Evolutionary conservation across 1,140 invertebrate genomes (phyloP).

Genomic region (Belonocnema kinseyi): DNA sequence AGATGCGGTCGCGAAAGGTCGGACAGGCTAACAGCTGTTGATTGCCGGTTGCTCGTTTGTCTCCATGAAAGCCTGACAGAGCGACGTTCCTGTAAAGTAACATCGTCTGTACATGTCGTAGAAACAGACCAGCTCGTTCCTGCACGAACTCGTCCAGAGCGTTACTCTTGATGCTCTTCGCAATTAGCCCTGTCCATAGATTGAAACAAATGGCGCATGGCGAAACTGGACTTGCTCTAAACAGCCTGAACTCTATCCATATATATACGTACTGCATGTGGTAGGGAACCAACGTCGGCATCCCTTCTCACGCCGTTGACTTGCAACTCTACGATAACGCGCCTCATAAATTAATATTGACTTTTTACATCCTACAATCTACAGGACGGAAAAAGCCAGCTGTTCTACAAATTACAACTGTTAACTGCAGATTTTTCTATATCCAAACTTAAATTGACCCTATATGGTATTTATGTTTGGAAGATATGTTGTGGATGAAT

Average conservation of each 20-base stretch:
- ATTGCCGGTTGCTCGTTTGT: conserved; percentile 76
- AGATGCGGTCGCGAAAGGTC: conserved; percentile 73
- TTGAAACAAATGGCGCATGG: conserved; percentile 69
- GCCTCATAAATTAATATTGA: conserved; percentile 26
- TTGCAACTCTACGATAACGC: conserved; percentile 39
- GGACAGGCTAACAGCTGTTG: conserved; percentile 74
- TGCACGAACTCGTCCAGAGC: conserved; percentile 30
- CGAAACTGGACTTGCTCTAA: conserved; percentile 40
- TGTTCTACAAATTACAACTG: not conserved
- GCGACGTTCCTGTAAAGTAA: conserved; percentile 67
- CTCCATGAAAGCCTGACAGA: conserved; percentile 74
- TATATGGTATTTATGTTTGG: too few relatives aligned
- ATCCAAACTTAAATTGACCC: not conserved
- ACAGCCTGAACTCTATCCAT: conserved; percentile 12
- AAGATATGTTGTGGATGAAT: too few relatives aligned
- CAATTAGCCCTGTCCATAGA: conserved; percentile 71
- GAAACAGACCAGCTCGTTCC: conserved; percentile 36
- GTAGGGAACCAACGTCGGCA: conserved; percentile 54
- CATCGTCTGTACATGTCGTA: conserved; percentile 58
- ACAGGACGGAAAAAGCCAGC: not conserved
- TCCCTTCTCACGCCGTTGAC: conserved; percentile 60
- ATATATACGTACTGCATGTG: not conserved
- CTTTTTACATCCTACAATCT: conserved; percentile 10
- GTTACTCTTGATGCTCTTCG: conserved; percentile 59
- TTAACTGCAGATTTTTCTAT: not conserved